Conservation (phyloP, 2,113 vertebrate species). For the Brachypteracias leptosomus region DNA sequence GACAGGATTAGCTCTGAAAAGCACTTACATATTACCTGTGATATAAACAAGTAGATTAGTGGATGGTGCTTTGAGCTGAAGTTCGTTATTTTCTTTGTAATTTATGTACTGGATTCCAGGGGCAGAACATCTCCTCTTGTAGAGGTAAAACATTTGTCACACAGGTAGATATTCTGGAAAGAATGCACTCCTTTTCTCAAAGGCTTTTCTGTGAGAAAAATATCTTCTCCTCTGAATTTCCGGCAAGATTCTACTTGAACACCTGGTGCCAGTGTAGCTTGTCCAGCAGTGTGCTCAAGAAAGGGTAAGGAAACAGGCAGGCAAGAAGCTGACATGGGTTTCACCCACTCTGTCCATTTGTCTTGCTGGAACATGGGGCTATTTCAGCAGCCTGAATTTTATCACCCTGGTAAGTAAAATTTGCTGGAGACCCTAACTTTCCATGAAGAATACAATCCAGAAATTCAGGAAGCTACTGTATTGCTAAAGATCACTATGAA, state of each 20-base stretch:
- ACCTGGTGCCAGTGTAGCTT: not conserved
- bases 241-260: not conserved
- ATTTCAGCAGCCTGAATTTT: not conserved
- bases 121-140: not conserved
- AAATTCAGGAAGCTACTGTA: not conserved
- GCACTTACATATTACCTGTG: conserved; percentile 1
- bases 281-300: not conserved
- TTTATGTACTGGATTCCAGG: not conserved
- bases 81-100: not conserved
- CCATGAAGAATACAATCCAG: not conserved
- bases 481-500: not conserved
- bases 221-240: not conserved
- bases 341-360: not conserved
- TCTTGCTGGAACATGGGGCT: not conserved
- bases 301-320: not conserved
- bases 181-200: not conserved
- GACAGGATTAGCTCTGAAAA: conserved; percentile 48
- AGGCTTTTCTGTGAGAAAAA: not conserved
- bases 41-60: conserved; percentile 24
- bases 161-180: not conserved
- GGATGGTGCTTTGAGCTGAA: not conserved
- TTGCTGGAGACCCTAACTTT: not conserved
- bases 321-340: not conserved
- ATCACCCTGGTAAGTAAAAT: not conserved
- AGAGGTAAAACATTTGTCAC: not conserved